Conservation (phyloP, 2,797 vertebrate genomes). For the Schizothorax lantsangensis region DNA sequence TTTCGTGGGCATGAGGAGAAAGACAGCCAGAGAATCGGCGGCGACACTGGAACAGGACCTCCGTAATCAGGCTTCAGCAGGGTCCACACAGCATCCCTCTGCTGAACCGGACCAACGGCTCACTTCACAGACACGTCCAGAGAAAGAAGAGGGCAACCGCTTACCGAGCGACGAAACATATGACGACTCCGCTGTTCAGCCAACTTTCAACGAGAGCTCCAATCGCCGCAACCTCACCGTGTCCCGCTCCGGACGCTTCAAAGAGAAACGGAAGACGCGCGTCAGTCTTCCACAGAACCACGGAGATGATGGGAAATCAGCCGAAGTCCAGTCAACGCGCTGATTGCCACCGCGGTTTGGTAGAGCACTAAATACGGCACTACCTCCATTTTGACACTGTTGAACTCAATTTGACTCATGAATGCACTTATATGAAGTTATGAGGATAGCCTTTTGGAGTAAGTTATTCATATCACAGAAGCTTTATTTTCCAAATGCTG, state of each 20-base stretch:
- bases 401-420: not conserved
- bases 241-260: slow-evolving; percentile 92
- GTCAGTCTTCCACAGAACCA: slow-evolving; percentile 81
- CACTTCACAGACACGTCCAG: not conserved
- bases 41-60: slow-evolving; percentile 58
- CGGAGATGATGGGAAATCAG: slow-evolving; percentile 68
- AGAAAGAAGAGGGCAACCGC: slow-evolving; percentile 55
- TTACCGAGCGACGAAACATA: slow-evolving; percentile 66
- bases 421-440: slow-evolving; percentile 41
- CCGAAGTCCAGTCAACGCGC: slow-evolving; percentile 18
- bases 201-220: slow-evolving; percentile 77
- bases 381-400: slow-evolving; percentile 21
- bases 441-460: slow-evolving; percentile 6
- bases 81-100: not conserved
- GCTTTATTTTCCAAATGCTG: slow-evolving; percentile 8
- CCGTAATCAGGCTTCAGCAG: not conserved
- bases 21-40: slow-evolving; percentile 67
- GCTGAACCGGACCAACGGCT: slow-evolving; percentile 14
- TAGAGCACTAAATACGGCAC: not conserved
- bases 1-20: slow-evolving; percentile 83
- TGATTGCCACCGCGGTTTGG: not conserved
- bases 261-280: slow-evolving; percentile 86
- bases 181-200: slow-evolving; percentile 75
- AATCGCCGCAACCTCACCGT: slow-evolving; percentile 89
- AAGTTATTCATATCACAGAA: not conserved